phyloP scores from a whole-genome alignment of 2,797 vertebrate species.

The Onychomys arenicola region DNA sequence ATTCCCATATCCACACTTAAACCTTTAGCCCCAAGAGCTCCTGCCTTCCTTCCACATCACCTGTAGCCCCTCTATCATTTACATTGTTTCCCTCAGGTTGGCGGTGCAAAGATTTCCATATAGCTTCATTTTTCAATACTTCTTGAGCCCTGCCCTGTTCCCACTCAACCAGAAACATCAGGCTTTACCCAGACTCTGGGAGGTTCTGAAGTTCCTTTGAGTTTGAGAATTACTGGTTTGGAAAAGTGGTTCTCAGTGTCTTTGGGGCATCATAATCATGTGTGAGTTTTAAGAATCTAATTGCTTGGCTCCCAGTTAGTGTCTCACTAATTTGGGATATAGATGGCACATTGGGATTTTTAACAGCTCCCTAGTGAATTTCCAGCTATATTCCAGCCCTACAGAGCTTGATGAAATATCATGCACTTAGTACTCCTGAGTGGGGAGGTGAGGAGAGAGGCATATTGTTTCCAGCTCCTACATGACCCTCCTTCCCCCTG shows the following conservation, averaged over 20 bases:
- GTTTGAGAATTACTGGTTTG: neutral
- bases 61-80: neutral
- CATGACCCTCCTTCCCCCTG: neutral
- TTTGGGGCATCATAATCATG: neutral
- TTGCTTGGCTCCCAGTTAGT: neutral
- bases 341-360: neutral
- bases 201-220: neutral
- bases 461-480: neutral
- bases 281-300: neutral
- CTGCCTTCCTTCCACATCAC: too few relatives aligned
- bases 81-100: neutral
- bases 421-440: neutral
- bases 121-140: neutral
- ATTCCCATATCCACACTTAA: neutral
- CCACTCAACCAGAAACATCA: neutral
- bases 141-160: neutral
- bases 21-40: neutral
- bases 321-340: neutral
- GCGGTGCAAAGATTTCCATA: neutral
- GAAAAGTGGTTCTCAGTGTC: neutral
- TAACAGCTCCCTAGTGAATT: neutral
- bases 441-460: neutral
- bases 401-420: too few relatives aligned
- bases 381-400: neutral
- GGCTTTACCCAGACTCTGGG: neutral